phyloP scores from a whole-genome alignment of 1,140 invertebrate genomes.

The Solenopsis invicta region DNA sequence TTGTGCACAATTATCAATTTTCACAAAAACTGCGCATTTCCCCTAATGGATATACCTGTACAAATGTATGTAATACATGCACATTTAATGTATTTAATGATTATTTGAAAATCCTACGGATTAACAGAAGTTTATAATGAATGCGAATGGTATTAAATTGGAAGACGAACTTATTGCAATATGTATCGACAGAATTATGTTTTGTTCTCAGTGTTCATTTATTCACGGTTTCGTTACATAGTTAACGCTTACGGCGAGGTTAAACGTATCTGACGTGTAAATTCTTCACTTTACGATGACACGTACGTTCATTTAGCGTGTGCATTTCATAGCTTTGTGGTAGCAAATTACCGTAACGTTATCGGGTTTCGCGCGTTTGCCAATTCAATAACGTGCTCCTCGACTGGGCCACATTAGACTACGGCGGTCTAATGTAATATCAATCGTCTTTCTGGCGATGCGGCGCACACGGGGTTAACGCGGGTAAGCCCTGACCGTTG shows the following conservation, averaged over 20 bases:
- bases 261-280: background rate
- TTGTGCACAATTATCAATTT: constrained; percentile 31
- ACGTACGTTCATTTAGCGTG: constrained; percentile 2
- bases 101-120: background rate
- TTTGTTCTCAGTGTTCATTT: background rate
- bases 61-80: background rate
- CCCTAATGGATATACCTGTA: background rate
- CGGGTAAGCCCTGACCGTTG: constrained; percentile 79
- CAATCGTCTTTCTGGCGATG: constrained; percentile 78
- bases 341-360: constrained; percentile 56
- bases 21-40: constrained; percentile 25
- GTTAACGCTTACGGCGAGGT: background rate
- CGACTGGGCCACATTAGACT: constrained; percentile 73
- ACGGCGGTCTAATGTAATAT: constrained; percentile 73
- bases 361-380: constrained; percentile 44
- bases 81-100: background rate
- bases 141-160: background rate
- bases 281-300: background rate
- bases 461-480: constrained; percentile 75
- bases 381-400: constrained; percentile 71
- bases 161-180: background rate
- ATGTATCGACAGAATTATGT: background rate
- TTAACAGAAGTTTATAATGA: constrained; percentile 25
- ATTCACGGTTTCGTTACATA: background rate
- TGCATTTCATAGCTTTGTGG: constrained; percentile 34